Percentiles rank a stretch among this genome's conserved stretches.
Evolutionary conservation across 53 echinoderm and acorn worm species (phyloP).

Genomic region (Holothuria leucospilota): DNA sequence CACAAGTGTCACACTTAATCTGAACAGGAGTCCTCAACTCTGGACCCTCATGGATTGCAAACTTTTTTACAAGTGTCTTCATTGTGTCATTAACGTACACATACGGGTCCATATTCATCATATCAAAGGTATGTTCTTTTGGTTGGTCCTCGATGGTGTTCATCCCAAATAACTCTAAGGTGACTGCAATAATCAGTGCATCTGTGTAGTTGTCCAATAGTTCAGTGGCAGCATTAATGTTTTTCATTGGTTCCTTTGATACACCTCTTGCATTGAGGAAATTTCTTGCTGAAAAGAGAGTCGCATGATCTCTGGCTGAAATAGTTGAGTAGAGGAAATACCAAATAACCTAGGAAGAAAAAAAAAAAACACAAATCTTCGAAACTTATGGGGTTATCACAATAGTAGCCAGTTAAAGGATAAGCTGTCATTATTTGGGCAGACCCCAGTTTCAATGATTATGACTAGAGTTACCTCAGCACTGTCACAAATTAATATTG

Average conservation of each 20-base stretch:
- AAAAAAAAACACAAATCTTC: too few relatives aligned
- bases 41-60: slow-evolving; percentile 7
- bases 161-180: neutral
- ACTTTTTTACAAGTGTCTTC: neutral
- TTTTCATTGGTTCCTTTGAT: neutral
- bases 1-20: neutral
- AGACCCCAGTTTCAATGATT: too few relatives aligned
- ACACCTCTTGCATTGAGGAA: slow-evolving; percentile 5
- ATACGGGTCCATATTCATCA: neutral
- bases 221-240: slow-evolving; percentile 5
- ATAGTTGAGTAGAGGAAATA: neutral
- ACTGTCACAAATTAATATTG: slow-evolving; percentile 6
- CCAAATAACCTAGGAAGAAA: neutral
- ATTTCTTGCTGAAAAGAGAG: neutral
- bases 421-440: too few relatives aligned
- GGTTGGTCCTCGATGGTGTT: neutral
- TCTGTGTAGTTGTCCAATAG: neutral
- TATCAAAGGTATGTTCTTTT: slow-evolving; percentile 1
- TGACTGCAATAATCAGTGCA: slow-evolving; percentile 6
- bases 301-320: neutral
- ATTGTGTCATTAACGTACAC: neutral
- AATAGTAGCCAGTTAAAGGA: too few relatives aligned
- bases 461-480: neutral
- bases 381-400: too few relatives aligned
- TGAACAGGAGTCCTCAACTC: neutral